A percentile compares a stretch with the other conserved stretches of the same genome.
phyloP scores from a whole-genome alignment of 1,140 invertebrate species.

The Nephila pilipes region DNA sequence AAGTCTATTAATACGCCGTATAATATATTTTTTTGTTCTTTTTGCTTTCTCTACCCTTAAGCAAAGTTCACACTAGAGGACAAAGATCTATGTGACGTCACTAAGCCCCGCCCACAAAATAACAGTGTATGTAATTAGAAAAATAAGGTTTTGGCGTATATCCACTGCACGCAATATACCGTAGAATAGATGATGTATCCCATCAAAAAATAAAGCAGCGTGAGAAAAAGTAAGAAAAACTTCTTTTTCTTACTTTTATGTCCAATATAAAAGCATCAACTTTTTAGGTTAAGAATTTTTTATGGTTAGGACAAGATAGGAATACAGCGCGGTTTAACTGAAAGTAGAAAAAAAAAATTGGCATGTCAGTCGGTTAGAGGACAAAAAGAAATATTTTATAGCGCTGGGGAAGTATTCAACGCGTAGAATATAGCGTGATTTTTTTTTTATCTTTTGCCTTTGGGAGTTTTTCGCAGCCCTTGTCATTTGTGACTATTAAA shows the following conservation, averaged over 20 bases:
- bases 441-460: background rate
- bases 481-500: background rate
- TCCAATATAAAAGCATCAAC: background rate
- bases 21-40: background rate
- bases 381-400: background rate
- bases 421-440: background rate
- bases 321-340: background rate
- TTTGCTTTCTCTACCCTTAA: background rate
- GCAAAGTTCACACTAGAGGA: constrained; percentile 8
- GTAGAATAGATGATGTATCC: background rate
- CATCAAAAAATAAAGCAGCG: constrained; percentile 14
- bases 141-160: constrained; percentile 12
- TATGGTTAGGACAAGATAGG: background rate
- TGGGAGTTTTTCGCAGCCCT: background rate
- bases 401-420: background rate
- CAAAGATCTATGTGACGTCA: constrained; percentile 1
- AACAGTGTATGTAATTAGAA: background rate
- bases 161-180: background rate
- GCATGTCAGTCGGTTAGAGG: background rate
- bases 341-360: background rate
- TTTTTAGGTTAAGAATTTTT: background rate
- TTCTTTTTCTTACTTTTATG: background rate
- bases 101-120: background rate
- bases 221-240: background rate
- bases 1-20: background rate